Base-by-base conservation (phyloP, 1,140 invertebrate genomes). In the Potamilus streckersoni region DNA sequence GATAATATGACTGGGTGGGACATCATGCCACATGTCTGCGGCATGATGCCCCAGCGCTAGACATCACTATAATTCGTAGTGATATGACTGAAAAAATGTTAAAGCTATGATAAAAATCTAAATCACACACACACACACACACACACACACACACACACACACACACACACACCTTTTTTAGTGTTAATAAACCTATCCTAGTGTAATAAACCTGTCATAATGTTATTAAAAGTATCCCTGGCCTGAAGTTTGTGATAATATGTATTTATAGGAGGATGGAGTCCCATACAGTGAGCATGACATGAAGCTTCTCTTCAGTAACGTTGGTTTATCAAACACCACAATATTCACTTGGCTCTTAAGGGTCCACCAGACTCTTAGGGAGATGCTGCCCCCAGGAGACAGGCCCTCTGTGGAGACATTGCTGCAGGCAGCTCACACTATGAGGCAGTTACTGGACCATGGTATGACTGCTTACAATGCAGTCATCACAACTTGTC, bases 341-440 rank as follows among this genome's bases (percentile, higher is more conserved):
- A 56, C 58, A 15, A 71, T 82, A 16, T 85, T 81, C 80, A 81
- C 85, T 80, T 86, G 83, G 82, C 73, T 86, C 62, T 71, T 85
- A n/a, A 68, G 64, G n/a, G 59, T 87, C 6, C 84, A 88, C 65
- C 16, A 69, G 17, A 60, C 59, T 20, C 68, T 89, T 69, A 79
- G 74, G 69, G 79, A 83, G 59, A 70, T 80, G 60, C 65, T 83
- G 62, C 62, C 82, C 12, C 73, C 65, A 68, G 80, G 91, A 73
- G 87, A 88, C 49, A 81, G 78, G 69, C 84, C 82, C 38, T 65
- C 73, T 31, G 38, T 88, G 2, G 76, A 80, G 16, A 80, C 94
- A 79, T 84, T 95, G 5, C 84, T 95, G 65, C 74, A 76, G n/a
- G 69, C 66, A 16, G 69, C 60, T 67, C 55, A 59, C 31, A 69